Conservation (phyloP, 2,113 vertebrate species). For the Ammodytes marinus region DNA sequence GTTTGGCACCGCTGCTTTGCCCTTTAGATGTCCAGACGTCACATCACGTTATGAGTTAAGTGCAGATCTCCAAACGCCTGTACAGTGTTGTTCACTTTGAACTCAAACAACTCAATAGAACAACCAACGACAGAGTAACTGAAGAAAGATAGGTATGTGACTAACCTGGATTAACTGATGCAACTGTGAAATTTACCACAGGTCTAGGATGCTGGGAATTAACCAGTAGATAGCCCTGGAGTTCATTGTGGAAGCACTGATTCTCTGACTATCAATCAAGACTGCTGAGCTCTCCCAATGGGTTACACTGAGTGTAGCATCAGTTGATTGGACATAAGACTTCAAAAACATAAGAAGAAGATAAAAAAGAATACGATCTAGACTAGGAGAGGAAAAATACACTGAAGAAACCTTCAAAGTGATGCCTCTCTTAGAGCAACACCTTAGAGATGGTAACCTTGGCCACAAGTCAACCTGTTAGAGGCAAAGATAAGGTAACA, state of each 20-base stretch:
- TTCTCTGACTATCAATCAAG: neutral
- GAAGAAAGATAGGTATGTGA: neutral
- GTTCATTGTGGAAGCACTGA: neutral
- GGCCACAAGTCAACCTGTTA: neutral
- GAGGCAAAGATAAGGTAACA: neutral
- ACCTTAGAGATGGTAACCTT: neutral
- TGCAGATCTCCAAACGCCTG: neutral
- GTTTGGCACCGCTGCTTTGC: neutral
- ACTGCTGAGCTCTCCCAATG: neutral
- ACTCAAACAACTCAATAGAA: neutral
- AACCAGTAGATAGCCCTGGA: neutral
- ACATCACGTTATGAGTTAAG: neutral
- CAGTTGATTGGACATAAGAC: neutral
- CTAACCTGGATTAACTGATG: neutral
- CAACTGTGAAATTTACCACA: neutral
- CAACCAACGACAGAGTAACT: neutral
- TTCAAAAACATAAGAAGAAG: neutral
- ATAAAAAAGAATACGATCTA: neutral
- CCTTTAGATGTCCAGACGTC: neutral
- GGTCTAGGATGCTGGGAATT: neutral
- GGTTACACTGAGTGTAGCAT: neutral
- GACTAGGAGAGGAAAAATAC: neutral
- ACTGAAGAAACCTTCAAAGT: neutral
- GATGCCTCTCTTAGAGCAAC: neutral
- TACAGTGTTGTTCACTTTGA: neutral